A percentile compares a stretch with the other conserved stretches of the same genome.
phyloP scores from a whole-genome alignment of 2,888 invertebrate species.

The Acleris holmiana region DNA sequence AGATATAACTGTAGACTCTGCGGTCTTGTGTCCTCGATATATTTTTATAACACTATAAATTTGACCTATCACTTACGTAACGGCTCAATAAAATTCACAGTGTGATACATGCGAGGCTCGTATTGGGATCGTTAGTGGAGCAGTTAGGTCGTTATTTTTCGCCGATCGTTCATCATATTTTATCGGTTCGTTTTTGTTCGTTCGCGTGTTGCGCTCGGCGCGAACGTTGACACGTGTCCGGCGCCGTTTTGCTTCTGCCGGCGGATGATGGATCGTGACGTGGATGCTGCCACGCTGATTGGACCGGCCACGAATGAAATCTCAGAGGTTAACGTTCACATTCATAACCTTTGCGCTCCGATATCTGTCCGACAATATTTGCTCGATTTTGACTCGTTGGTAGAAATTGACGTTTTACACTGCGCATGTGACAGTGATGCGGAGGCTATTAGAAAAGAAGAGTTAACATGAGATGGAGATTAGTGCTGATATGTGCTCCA shows the following conservation, averaged over 20 bases:
- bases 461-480: no score
- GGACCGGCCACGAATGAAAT: slow-evolving; percentile 42
- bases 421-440: no score
- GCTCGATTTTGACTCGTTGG: not conserved
- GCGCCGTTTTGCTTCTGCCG: slow-evolving; percentile 59
- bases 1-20: slow-evolving; percentile 3
- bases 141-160: slow-evolving; percentile 67
- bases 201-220: slow-evolving; percentile 49
- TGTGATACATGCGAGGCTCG: slow-evolving; percentile 61
- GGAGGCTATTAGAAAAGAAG: no score
- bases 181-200: slow-evolving; percentile 64
- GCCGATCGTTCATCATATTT: slow-evolving; percentile 74
- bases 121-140: slow-evolving; percentile 70
- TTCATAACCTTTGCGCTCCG: slow-evolving; percentile 6
- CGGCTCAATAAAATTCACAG: slow-evolving; percentile 61
- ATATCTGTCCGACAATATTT: not conserved
- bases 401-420: not conserved
- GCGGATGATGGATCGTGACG: slow-evolving; percentile 42
- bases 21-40: slow-evolving; percentile 39
- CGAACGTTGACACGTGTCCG: slow-evolving; percentile 62
- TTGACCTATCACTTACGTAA: slow-evolving; percentile 35
- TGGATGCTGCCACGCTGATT: slow-evolving; percentile 48
- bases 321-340: slow-evolving; percentile 18
- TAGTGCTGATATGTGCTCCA: no score
- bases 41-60: slow-evolving; percentile 48